Evolutionary conservation across 2,888 invertebrate genomes (phyloP).

Genomic region (Parascotia fuliginaria): DNA sequence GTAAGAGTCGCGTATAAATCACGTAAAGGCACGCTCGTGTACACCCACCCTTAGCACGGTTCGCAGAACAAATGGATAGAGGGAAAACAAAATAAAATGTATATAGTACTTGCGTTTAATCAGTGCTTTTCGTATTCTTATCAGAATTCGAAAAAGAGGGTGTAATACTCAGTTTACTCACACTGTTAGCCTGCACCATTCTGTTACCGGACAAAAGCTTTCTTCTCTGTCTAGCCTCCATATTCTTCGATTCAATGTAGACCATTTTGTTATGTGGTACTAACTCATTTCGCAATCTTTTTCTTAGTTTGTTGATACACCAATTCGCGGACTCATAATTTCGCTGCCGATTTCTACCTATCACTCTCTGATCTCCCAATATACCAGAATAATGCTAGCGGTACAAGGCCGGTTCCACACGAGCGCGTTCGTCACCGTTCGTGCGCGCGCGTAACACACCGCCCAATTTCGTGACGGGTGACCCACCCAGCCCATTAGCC

Average conservation of each 20-base stretch:
- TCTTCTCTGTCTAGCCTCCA: no score
- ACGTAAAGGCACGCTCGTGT: conserved; percentile 68
- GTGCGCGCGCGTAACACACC: conserved; percentile 71
- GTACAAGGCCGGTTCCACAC: conserved; percentile 65
- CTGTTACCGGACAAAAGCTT: no score
- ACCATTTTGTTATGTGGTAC: no score
- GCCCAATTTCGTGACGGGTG: conserved; percentile 68
- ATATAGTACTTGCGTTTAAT: conserved; percentile 9
- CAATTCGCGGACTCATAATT: no score
- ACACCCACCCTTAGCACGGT: conserved; percentile 55
- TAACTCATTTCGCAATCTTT: no score
- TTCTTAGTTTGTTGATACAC: no score
- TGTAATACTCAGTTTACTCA: no score
- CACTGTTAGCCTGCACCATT: no score
- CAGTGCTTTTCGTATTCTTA: neutral
- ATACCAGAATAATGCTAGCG: conserved; percentile 6
- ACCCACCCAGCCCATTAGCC: conserved; percentile 46
- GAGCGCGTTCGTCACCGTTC: conserved; percentile 57
- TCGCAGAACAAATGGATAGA: conserved; percentile 36
- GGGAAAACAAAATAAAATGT: conserved; percentile 17
- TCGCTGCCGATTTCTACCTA: no score
- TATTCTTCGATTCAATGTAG: no score
- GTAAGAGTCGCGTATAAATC: conserved; percentile 69
- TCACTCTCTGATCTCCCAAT: no score
- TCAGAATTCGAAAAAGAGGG: no score